Evolutionary conservation across 2,797 vertebrate species (phyloP), one percentile per base, ranked within the genome.

Genomic region (Chiloscyllium punctatum): DNA sequence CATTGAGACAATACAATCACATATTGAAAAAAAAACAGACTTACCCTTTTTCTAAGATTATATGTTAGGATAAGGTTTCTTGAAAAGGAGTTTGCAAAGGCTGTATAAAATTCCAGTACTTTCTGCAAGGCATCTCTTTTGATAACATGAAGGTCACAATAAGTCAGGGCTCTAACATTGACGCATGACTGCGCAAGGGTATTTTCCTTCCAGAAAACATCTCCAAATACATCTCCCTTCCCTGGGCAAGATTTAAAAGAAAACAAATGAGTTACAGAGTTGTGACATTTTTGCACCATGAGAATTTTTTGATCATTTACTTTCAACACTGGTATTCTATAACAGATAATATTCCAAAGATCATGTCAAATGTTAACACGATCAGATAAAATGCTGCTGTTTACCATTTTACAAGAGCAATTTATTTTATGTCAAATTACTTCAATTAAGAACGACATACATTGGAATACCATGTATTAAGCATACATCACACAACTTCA

Each of bases 161-260:
- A 99, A 95, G 99, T 99, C 97, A 99, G 97, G 71, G 99, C 99
- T 96, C 99, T 98, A 6, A 99, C 99, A 2, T 99, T 99, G 92
- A 99, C 99, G 69, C 99, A 99, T 74, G 99, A 98, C 96, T 99
- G 99, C 96, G 99, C 99, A 0, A 99, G 98, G 0, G 98, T 99
- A 91, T 98, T 98, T 96, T 99, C 99, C 96, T 99, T 99, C 99
- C 99, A 99, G 97, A 99, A 99, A 95, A 99, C 99, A 79, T 99
- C 99, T 71, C 99, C 99, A 96, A 99, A 99, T 87, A 99, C 99
- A 0, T 99, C 99, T 96, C 99, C 99, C 97, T 99, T 99, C 96
- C 99, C 99, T 99, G 97, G 68, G 69, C 16, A 87, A 91, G 21
- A 62, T 62, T 57, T 3, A 91, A 84, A 86, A 7, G 62, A 77